Evolutionary conservation across 1,140 invertebrate genomes (phyloP), one percentile per base, ranked within the genome.

Genomic region (Lycorma delicatula): DNA sequence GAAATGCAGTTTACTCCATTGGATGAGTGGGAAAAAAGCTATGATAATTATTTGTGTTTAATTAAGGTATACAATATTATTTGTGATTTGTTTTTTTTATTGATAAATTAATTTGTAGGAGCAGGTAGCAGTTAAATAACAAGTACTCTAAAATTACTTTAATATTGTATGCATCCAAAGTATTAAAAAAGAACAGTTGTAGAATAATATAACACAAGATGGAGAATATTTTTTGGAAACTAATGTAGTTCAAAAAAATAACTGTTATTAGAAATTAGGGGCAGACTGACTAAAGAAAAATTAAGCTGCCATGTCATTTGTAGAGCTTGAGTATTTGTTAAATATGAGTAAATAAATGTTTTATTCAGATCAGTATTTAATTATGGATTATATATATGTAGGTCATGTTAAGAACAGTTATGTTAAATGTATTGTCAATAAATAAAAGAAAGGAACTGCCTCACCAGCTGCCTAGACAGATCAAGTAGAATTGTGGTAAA

Each of bases 1-100:
- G 82, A 85, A 67, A 79, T 82, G 67, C 78, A 77, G 6, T 87
- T 86, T 62, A 87, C 84, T 0, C 76, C 81, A 16, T 71, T 87
- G 9, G 72, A 78, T 23, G 74, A 78, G 56, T 88, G 85, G 85
- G 81, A 86, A 68, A 75, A 77, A 60, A 84, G 87, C 64, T 88
- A 86, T 60, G 75, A 77, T 12, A 78, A 79, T 64, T 87, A 84
- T 63, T 74, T 81, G 22, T 75, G 81, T 63, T 70, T 88, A 3
- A 80, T 80, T 36, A 74, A 83, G 65, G 80, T 80, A 72, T 68
- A 64, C 50, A 12, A 55, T 51, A 6, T 18, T n/a, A 27, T 1
- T 29, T 18, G 1, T 22, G 22, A 46, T 23, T 25, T 31, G 4
- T 41, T 6, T 20, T 3, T 50, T 7, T 44, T 4, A 22, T 2